Conservation (phyloP, 2,797 vertebrate genomes). For the Dermochelys coriacea region DNA sequence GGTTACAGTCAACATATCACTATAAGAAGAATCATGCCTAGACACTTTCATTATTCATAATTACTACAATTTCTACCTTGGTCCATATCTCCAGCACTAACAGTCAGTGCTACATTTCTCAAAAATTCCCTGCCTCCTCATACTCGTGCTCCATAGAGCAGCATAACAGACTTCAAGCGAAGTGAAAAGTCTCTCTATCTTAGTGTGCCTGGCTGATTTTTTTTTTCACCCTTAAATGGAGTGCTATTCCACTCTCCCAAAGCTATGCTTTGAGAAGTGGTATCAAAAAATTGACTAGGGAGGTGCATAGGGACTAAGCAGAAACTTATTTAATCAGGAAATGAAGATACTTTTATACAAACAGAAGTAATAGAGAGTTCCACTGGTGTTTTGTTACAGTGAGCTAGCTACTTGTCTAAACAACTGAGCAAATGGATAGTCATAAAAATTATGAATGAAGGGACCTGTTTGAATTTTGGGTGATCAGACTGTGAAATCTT, state of each 20-base stretch:
- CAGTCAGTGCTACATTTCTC: neutral
- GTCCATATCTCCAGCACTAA: neutral
- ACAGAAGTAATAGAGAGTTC: neutral
- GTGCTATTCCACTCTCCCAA: neutral
- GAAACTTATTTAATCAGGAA: neutral
- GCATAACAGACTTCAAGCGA: neutral
- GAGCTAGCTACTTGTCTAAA: neutral
- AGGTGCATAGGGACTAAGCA: neutral
- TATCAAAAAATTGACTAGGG: neutral
- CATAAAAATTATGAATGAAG: neutral
- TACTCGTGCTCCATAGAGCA: neutral
- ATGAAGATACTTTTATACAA: neutral
- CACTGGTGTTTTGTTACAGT: neutral
- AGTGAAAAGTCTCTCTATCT: too few relatives aligned
- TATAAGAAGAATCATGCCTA: neutral
- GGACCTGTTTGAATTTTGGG: neutral
- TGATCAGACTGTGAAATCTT: neutral
- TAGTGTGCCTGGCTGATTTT: neutral
- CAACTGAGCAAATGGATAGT: neutral
- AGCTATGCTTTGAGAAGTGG: neutral
- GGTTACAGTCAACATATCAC: neutral
- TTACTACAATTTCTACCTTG: neutral
- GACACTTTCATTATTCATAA: neutral
- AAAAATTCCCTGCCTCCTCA: neutral
- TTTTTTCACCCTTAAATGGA: neutral